Percentiles rank a stretch among this genome's conserved stretches.
phyloP scores from a whole-genome alignment of 2,888 invertebrate genomes.

The Tipula helvola region DNA sequence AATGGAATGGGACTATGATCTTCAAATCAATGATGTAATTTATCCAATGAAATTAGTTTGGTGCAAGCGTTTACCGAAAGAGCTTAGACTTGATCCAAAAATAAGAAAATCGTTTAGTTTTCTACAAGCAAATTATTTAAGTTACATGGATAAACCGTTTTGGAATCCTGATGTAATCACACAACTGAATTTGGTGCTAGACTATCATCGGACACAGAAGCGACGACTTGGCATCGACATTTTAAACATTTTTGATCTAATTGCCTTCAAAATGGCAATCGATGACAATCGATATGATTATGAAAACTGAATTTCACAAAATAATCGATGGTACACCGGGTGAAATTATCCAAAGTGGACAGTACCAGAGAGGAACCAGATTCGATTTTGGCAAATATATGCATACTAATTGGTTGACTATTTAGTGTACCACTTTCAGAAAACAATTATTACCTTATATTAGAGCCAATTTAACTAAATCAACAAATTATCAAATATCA shows the following conservation, averaged over 20 bases:
- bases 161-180: background rate
- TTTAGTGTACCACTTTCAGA: background rate
- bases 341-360: background rate
- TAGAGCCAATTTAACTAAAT: background rate
- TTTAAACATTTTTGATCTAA: background rate
- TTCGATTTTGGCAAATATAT: background rate
- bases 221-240: background rate
- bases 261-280: background rate
- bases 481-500: background rate
- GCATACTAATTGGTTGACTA: background rate
- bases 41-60: too few relatives aligned
- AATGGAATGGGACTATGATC: too few relatives aligned
- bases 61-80: too few relatives aligned
- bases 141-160: background rate
- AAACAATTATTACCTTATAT: background rate
- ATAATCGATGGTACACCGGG: too few relatives aligned
- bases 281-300: background rate
- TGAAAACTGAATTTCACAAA: too few relatives aligned
- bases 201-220: background rate
- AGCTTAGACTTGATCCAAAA: background rate
- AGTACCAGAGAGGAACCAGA: background rate
- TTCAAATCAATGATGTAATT: too few relatives aligned
- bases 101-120: background rate
- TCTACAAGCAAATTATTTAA: background rate
- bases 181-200: background rate